Evolutionary conservation across 2,888 invertebrate species (phyloP).

Genomic region (Sphaerophoria taeniata): DNA sequence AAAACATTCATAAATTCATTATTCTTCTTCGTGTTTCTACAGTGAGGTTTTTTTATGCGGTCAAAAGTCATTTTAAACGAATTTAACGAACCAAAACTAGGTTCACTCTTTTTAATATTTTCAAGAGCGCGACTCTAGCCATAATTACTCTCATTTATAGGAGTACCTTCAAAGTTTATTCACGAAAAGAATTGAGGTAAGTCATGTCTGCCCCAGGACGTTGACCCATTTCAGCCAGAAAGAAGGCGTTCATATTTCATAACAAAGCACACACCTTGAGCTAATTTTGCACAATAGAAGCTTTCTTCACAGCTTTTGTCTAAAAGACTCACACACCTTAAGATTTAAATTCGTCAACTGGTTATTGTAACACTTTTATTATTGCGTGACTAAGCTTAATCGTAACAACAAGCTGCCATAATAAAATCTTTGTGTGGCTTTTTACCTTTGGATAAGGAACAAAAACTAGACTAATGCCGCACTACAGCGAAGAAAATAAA

Average conservation of each 20-base stretch:
- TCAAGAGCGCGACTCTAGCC: no score
- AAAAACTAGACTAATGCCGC: slow-evolving; percentile 18
- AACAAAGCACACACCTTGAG: neutral
- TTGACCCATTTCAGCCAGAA: no score
- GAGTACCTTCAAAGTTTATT: no score
- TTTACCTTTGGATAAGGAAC: neutral
- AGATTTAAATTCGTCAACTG: slow-evolving; percentile 2
- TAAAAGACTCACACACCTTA: neutral
- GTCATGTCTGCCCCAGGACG: neutral
- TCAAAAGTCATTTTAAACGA: no score
- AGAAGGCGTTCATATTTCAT: neutral
- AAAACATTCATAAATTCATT: no score
- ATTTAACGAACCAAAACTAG: no score
- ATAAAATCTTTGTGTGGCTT: slow-evolving; percentile 3
- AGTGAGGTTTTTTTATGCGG: no score
- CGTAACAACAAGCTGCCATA: slow-evolving; percentile 17
- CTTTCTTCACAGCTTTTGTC: no score
- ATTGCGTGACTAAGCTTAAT: slow-evolving; percentile 20
- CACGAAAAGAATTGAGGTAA: no score
- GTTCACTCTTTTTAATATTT: no score
- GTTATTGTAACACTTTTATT: slow-evolving; percentile 1
- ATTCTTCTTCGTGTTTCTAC: no score
- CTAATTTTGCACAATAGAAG: neutral
- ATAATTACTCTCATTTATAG: no score
- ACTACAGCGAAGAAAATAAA: neutral